phyloP scores from a whole-genome alignment of 2,797 vertebrate species.

The Cichlasoma orientale region DNA sequence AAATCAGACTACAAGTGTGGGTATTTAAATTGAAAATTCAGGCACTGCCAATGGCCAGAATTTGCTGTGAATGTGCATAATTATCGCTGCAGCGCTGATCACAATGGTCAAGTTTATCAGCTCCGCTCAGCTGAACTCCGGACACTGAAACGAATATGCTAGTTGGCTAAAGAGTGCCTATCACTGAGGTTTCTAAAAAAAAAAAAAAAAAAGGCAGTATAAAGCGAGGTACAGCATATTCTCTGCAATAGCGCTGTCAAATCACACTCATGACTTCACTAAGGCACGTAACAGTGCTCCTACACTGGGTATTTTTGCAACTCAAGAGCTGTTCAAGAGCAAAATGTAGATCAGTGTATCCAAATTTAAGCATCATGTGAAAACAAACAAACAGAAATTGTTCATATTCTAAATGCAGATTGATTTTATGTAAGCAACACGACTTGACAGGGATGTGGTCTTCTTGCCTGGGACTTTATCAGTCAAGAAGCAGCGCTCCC shows the following conservation, averaged over 20 bases:
- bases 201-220: conserved; percentile 59
- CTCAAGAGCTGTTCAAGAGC: background rate
- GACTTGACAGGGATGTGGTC: background rate
- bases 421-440: conserved; percentile 1
- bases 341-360: background rate
- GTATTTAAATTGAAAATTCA: conserved; percentile 44
- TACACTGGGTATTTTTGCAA: background rate
- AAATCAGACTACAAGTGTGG: conserved; percentile 43
- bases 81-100: conserved; percentile 25
- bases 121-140: conserved; percentile 18
- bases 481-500: conserved; percentile 11
- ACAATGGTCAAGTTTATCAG: conserved; percentile 28
- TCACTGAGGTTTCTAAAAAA: conserved; percentile 16
- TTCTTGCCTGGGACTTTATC: conserved; percentile 1
- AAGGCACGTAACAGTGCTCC: conserved; percentile 23
- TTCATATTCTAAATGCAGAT: background rate
- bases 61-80: conserved; percentile 42
- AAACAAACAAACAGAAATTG: background rate
- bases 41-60: conserved; percentile 9
- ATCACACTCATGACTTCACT: conserved; percentile 29
- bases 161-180: conserved; percentile 35
- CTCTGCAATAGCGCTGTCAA: conserved; percentile 33
- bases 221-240: conserved; percentile 31
- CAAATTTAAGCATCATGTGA: background rate
- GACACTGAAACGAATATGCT: conserved; percentile 32